phyloP scores from a whole-genome alignment of 2,888 invertebrate genomes.

The Priocnemis perturbator region DNA sequence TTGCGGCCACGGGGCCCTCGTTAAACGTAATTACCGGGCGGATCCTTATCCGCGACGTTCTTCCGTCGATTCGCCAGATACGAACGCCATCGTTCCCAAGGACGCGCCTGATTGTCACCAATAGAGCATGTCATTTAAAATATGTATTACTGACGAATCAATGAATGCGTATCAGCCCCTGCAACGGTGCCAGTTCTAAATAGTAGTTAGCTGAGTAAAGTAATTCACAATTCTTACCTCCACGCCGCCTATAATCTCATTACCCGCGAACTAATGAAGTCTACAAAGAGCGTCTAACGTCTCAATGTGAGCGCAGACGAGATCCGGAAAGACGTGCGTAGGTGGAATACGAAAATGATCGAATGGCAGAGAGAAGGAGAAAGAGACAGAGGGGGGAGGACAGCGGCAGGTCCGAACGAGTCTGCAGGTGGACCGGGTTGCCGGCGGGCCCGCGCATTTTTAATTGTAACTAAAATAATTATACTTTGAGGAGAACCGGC shows the following conservation, averaged over 20 bases:
- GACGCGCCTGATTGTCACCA: too few relatives aligned
- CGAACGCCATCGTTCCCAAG: constrained; percentile 8
- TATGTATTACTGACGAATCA: too few relatives aligned
- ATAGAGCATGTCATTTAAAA: too few relatives aligned
- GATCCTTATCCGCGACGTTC: constrained; percentile 40
- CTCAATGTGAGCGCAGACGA: too few relatives aligned
- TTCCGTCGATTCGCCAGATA: constrained; percentile 30
- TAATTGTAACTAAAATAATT: constrained; percentile 73
- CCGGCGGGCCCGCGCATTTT: constrained; percentile 66
- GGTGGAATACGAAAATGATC: constrained; percentile 47
- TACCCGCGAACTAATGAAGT: too few relatives aligned
- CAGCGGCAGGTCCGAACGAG: constrained; percentile 40
- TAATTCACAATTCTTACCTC: too few relatives aligned
- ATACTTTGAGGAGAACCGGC: constrained; percentile 69
- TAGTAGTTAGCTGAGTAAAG: too few relatives aligned
- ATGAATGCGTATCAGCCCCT: too few relatives aligned
- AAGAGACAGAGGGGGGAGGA: constrained; percentile 24
- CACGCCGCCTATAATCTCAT: too few relatives aligned
- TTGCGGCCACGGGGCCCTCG: constrained; percentile 49
- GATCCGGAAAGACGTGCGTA: not conserved
- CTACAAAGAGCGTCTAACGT: too few relatives aligned
- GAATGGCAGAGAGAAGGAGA: constrained; percentile 8
- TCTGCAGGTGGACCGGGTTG: constrained; percentile 42
- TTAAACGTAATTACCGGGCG: constrained; percentile 56
- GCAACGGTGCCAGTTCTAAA: too few relatives aligned